Evolutionary conservation across 2,113 vertebrate species (phyloP), one percentile per base, ranked within the genome.

Genomic region (Laterallus jamaicensis): DNA sequence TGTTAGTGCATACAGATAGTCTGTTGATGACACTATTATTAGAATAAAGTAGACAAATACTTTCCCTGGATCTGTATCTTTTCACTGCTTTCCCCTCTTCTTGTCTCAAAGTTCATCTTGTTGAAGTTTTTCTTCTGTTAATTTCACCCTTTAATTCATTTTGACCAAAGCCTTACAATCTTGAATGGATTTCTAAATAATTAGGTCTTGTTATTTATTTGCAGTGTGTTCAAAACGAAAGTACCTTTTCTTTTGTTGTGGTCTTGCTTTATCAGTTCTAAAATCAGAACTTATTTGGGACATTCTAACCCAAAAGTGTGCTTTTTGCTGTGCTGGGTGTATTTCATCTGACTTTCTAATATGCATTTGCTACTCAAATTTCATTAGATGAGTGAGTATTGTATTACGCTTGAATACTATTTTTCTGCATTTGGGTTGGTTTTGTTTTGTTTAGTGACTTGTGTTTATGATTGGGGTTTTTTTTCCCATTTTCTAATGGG

Each of bases 11-110:
- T 88, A 75, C 21, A 88, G 81, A 71, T 91, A 88, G 8, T 82
- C 71, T 82, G 71, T 82, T 94, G 73, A 92, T 94, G 82, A 94
- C 62, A 78, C 82, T 94, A 62, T 92, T 96, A 68, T 84, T 93
- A 94, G 90, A 93, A 79, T 62, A n/a, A 83, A 90, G 44, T 42
- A 91, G 71, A 85, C 70, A 58, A 58, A 19, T 83, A 60, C 40
- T 78, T 96, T 82, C 32, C 39, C n/a, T 49, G 12, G 16, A 15
- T 91, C 35, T 75, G 24, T 64, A 92, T 88, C 44, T 83, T 96
- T 92, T 81, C 9, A 24, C 7, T 79, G 18, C 24, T 89, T 92
- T 93, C 90, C 20, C 85, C 29, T 82, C 14, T 76, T 28, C 79
- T 75, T 69, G 22, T 78, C 13, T 82, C 40, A 71, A 12, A 20